A percentile compares a stretch with the other conserved stretches of the same genome.
Evolutionary conservation across 2,888 invertebrate species (phyloP).

Genomic region (Aphidoletes aphidimyza): DNA sequence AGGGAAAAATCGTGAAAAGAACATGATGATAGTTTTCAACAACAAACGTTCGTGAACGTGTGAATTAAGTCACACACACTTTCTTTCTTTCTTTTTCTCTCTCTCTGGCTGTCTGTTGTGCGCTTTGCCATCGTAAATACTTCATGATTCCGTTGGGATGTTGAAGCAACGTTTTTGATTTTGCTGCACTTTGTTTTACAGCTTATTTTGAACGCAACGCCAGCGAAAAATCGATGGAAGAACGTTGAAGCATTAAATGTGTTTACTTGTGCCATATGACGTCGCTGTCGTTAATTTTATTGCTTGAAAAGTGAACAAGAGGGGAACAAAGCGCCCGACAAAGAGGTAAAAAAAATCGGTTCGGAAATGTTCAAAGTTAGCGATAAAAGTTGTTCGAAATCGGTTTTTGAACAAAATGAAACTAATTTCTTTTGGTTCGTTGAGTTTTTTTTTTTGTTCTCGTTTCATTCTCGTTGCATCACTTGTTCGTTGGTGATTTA

Average conservation of each 20-base stretch:
- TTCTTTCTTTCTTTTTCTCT: not conserved
- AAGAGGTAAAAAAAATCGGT: not conserved
- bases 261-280: constrained; percentile 34
- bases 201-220: not conserved
- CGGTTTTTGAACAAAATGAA: constrained; percentile 21
- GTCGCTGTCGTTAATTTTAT: constrained; percentile 33
- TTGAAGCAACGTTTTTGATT: not conserved
- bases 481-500: not conserved
- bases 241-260: not conserved
- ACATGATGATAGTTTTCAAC: constrained; percentile 21
- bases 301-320: not conserved
- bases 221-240: not conserved
- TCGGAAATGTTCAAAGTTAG: not conserved
- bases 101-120: no score
- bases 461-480: not conserved
- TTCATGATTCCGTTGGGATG: constrained; percentile 2
- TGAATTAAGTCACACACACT: not conserved
- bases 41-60: constrained; percentile 35
- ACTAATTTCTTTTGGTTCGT: not conserved
- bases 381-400: constrained; percentile 13
- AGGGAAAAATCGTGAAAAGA: not conserved
- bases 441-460: not conserved
- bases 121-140: constrained; percentile 7
- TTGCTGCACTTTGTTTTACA: constrained; percentile 8
- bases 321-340: not conserved